Evolutionary conservation across 2,797 vertebrate genomes (phyloP).

Genomic region (Pangasius mekongensis): DNA sequence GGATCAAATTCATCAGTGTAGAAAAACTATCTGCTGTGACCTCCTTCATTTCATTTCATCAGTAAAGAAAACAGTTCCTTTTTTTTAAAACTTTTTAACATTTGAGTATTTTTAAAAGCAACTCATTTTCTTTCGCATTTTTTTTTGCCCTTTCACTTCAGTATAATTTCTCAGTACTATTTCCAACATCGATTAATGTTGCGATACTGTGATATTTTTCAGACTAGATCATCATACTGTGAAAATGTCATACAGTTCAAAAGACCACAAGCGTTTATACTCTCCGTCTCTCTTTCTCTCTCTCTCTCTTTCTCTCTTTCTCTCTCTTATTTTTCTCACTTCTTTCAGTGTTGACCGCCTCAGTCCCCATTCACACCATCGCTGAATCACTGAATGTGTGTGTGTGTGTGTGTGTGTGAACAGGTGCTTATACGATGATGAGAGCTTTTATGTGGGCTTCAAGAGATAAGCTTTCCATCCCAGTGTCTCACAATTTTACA

Average conservation of each 20-base stretch:
- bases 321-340: neutral
- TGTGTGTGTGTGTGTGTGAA: slow-evolving; percentile 12
- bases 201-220: no score
- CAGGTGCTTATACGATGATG: slow-evolving; percentile 15
- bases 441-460: slow-evolving; percentile 28
- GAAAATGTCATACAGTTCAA: no score
- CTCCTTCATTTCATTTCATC: no score
- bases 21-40: no score
- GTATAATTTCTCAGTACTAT: no score
- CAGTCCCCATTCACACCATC: slow-evolving; percentile 5
- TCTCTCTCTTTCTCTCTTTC: neutral
- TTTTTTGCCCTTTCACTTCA: neutral
- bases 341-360: neutral
- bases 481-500: neutral
- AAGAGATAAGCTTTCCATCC: slow-evolving; percentile 1
- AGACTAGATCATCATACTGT: no score
- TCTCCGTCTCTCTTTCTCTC: neutral
- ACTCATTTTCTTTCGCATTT: neutral
- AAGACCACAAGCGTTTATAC: no score
- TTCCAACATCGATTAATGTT: no score
- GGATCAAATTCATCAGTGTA: no score
- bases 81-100: no score
- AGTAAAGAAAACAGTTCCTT: no score
- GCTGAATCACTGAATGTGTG: slow-evolving; percentile 19
- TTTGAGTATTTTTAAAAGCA: neutral